Base-by-base conservation (phyloP, 2,888 invertebrate genomes). In the Leptopilina myrica region DNA sequence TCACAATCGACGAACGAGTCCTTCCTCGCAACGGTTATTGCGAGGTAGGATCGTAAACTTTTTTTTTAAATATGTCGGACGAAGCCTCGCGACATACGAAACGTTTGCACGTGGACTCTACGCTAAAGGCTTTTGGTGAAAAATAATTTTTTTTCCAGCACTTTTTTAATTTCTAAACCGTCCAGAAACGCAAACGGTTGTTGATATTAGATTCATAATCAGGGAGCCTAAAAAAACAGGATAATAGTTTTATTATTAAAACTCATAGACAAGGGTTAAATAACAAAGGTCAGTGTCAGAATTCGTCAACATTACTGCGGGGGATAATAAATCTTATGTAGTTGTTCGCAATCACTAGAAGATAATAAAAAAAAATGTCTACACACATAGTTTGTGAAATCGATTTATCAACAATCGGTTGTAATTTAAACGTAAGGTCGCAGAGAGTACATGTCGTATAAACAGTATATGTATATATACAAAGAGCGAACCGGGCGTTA, bases 21-120 rank as follows among this genome's bases (percentile, higher is more conserved):
- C 82, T 79, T 79, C 82, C 78, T 80, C 76, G 43, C 43, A 76
- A 64, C 81, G 84, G 85, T 83, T 85, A 82, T 79, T 83, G 81
- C 80, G 80, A 80, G 80, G 80, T 82, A 83, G 86, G 85, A 86
- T 86, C 85, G 86, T 86, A 88, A 89, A 89, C 87, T 88, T 87
- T 88, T 87, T 87, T 87, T 86, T 81, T 84, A 80, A 84, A 86
- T 83, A 84, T 85, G 82, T 81, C 83, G 78, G 78, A 78, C 78
- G 82, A 84, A 85, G 84, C 81, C 85, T 76, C 82, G 79, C 83
- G 81, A 82, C 82, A 83, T 81, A 79, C 79, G 76, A 76, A 20
- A 76, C 64, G 76, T 64, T 76, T 64, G 76, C 82, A 76, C 78
- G 83, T 80, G 80, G 1, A 1, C 77, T 79, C 79, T 49, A 15